phyloP scores from a whole-genome alignment of 2,797 vertebrate genomes.

The Centroberyx gerrardi region DNA sequence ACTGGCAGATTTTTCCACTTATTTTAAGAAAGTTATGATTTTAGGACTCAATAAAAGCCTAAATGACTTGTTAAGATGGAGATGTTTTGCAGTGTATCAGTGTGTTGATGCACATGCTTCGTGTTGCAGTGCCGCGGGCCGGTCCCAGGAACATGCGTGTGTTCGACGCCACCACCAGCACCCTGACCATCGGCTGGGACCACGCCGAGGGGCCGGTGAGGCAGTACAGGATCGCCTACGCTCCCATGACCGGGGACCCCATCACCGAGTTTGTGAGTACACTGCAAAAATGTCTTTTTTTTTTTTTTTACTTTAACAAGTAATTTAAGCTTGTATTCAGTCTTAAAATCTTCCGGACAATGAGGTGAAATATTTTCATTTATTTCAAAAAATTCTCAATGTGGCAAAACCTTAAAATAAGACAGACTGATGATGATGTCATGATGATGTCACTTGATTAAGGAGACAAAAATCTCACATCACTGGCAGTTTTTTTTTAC shows the following conservation, averaged over 20 bases:
- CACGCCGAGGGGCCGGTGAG: constrained; percentile 95
- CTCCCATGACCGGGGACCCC: constrained; percentile 91
- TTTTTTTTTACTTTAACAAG: too few species aligned
- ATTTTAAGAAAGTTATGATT: background rate
- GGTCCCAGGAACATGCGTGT: constrained; percentile 95
- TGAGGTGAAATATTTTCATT: too few species aligned
- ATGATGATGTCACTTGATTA: too few species aligned
- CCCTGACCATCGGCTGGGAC: constrained; percentile 95
- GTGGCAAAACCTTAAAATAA: background rate
- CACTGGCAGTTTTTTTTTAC: too few species aligned
- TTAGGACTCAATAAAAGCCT: background rate
- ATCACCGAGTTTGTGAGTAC: constrained; percentile 94
- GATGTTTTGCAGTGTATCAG: background rate
- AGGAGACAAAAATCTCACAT: too few species aligned
- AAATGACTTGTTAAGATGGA: background rate
- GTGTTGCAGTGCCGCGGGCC: constrained; percentile 88
- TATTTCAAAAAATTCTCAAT: too few species aligned
- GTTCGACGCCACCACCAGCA: constrained; percentile 94
- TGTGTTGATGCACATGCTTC: background rate
- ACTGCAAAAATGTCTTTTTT: background rate
- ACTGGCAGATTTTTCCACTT: background rate
- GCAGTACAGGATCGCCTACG: constrained; percentile 94
- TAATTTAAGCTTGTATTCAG: too few species aligned
- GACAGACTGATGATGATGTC: background rate
- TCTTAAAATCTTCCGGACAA: background rate